phyloP scores from a whole-genome alignment of 2,113 vertebrate genomes.

The Otis tarda region DNA sequence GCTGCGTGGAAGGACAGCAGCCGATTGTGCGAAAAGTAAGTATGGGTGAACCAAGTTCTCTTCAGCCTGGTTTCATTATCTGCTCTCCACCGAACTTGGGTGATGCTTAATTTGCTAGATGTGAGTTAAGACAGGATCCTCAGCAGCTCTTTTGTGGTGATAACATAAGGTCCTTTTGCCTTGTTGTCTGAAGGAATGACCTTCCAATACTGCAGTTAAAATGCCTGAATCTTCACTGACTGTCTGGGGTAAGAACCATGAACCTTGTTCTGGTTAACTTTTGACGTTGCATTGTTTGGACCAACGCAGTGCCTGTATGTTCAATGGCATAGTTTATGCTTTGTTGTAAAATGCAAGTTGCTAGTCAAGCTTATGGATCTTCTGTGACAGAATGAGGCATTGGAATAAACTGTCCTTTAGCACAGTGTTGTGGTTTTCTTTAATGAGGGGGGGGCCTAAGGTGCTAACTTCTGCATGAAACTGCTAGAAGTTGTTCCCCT shows the following conservation, averaged over 20 bases:
- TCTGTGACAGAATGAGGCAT: not conserved
- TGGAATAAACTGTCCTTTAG: not conserved
- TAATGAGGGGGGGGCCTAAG: too few species aligned
- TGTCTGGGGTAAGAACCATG: not conserved
- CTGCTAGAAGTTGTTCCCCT: too few species aligned
- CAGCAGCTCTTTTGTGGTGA: not conserved
- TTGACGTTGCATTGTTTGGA: not conserved
- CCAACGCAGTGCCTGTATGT: not conserved
- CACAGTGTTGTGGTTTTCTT: too few species aligned
- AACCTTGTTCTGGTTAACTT: not conserved
- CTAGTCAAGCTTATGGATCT: not conserved
- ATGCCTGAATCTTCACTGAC: not conserved
- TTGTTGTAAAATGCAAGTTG: not conserved
- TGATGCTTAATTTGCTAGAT: not conserved
- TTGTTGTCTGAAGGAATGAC: not conserved
- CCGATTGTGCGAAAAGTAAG: conserved; percentile 93
- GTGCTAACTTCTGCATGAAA: too few species aligned
- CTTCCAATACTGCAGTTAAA: not conserved
- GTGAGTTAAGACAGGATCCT: not conserved
- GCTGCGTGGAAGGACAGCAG: conserved; percentile 87
- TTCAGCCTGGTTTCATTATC: not conserved
- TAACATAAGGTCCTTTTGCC: fast-evolving
- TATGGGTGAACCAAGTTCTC: not conserved
- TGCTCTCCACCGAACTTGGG: not conserved
- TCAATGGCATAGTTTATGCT: not conserved